Evolutionary conservation across 2,797 vertebrate genomes (phyloP), one percentile per base, ranked within the genome.

Genomic region (Periparus ater): DNA sequence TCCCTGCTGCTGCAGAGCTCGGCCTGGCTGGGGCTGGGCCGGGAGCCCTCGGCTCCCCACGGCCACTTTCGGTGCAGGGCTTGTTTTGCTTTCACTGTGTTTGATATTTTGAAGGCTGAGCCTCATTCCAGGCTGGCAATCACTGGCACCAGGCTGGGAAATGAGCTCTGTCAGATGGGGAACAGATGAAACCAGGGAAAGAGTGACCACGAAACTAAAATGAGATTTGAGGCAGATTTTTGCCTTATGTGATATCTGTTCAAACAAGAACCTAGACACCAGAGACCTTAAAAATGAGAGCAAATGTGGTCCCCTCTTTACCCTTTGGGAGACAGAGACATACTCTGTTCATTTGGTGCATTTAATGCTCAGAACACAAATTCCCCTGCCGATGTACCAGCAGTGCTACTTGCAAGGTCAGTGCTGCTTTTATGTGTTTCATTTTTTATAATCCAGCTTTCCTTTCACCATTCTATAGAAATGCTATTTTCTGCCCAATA

Each of bases 61-160:
- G 23, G 54, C 76, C 70, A 38, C 75, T 79, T 88, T 58, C 1
- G 0, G n/a, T 66, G 29, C 21, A 8, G 73, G n/a, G 5, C 12
- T 34, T 48, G 14, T 54, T 58, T 25, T n/a, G 34, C 82, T 95
- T 88, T 81, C 89, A 51, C 88, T 93, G 94, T 48, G 66, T 92
- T 97, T 96, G 94, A 93, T 89, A 81, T 95, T 96, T 94, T 83
- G 91, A 84, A 97, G 72, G 47, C 81, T 77, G 73, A 89, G 60
- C 55, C 91, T 96, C 58, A 40, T 93, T 96, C 91, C 12, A 70
- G 70, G 22, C 38, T 27, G 70, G 65, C 79, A 84, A 16, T 88
- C 40, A 40, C 50, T n/a, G 29, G 89, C 66, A 94, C 60, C 11
- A 44, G 60, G 63, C 89, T 85, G 60, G 79, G 75, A 93, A 97